Evolutionary conservation across 2,888 invertebrate genomes (phyloP), one percentile per base, ranked within the genome.

Genomic region (Anoplius nigerrimus): DNA sequence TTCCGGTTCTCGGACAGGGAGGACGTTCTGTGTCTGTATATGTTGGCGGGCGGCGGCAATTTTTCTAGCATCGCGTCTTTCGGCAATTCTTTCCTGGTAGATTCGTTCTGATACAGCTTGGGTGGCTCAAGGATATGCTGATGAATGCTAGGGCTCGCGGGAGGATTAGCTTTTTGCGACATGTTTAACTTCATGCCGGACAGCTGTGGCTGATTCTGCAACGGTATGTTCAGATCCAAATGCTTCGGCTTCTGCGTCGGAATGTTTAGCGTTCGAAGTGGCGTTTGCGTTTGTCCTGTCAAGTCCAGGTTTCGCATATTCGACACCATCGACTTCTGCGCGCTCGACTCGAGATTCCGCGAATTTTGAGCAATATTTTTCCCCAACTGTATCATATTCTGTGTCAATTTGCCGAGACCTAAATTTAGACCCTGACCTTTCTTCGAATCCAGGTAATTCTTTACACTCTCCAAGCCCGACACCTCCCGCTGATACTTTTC

Each of bases 401-500:
- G 87, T 0, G 87, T 87, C n/a, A 88, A 56, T 56, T 87, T 87
- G 0, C 86, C 84, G 6, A 88, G 65, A 0, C 86, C 87, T 0
- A 88, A 64, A 46, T 87, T 86, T 62, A 88, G 74, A 1, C 86
- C 81, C 20, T 87, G 86, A 0, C 82, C 83, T 15, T 88, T 88
- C 34, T 88, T 86, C 2, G 86, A 85, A 16, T 89, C 88, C 16
- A 88, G 64, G 56, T 87, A 88, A 62, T 84, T 88, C 45, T 88
- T 88, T 0, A 89, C 87, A 34, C 82, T 86, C 55, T 87, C 87
- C 43, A 88, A 55, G 0, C 85, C 88, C 0, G 87, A 84, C 0
- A 88, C 80, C 52, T 88, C 87, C 1, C 86, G 79, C 27, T 88
- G 87, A 58, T 86, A 88, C 48, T 88, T 88, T 18, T 87, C 87